Evolutionary conservation across 2,888 invertebrate genomes (phyloP), one percentile per base, ranked within the genome.

Genomic region (Agrilus cyanescens): DNA sequence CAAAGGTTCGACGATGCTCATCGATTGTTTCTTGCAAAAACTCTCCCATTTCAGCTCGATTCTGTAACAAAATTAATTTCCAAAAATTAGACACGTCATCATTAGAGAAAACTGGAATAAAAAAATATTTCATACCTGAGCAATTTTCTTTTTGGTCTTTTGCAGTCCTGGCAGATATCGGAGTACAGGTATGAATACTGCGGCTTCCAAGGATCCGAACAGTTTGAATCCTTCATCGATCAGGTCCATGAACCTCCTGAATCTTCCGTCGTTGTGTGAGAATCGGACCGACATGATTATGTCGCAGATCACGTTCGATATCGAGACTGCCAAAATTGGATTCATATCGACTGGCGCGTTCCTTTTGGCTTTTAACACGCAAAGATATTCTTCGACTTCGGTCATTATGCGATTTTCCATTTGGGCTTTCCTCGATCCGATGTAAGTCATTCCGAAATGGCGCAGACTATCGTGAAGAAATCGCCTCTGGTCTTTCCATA

Each of bases 221-320:
- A 91, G 72, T 43, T 78, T 74, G 78, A 93, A 91, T 25, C 93
- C 93, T 67, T 93, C 91, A 58, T 90, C 89, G 56, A 91, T 88
- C n/a, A 90, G 72, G 50, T 74, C 70, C 74, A 87, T 88, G 57
- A 90, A 84, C 43, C 86, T 74, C 40, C 75, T 73, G 66, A 91
- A 91, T 40, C 82, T 75, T 4, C 69, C 68, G 61, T 90, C 89
- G 40, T 85, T 81, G 51, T 81, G 77, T 43, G 79, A 76, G 66
- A 90, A 93, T 33, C 88, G 75, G 4, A 86, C 81, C 29, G 87
- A 85, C 91, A 93, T 91, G 57, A 90, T 78, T 53, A 91, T 78
- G 49, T 85, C 84, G 65, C 91, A 90, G 52, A 93, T 90, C 4
- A 93, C 89, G 66, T 93, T 93, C 58, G 86, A 87, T 51, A 90